phyloP scores from a whole-genome alignment of 2,888 invertebrate species.

The Erpobdella octoculata region DNA sequence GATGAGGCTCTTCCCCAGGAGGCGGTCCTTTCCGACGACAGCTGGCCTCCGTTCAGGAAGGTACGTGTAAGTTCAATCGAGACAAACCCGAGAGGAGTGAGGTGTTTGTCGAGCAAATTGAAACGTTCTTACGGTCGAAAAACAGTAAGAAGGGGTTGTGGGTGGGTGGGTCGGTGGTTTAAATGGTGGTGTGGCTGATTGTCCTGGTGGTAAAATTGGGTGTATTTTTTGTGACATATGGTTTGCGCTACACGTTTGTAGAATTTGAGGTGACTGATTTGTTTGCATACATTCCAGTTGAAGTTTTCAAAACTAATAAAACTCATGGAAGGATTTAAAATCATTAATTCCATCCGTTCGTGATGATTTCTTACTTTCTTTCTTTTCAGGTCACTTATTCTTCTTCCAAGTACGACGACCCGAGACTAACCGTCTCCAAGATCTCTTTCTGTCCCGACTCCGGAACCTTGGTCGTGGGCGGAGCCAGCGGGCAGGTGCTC shows the following conservation, averaged over 20 bases:
- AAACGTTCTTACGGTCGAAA: no score
- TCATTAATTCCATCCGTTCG: neutral
- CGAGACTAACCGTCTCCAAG: conserved; percentile 73
- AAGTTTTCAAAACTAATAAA: no score
- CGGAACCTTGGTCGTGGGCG: conserved; percentile 80
- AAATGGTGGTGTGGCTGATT: no score
- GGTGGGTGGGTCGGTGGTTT: no score
- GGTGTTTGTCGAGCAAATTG: no score
- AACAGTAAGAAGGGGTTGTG: no score
- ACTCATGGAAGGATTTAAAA: no score
- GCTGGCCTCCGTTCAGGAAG: conserved; percentile 91
- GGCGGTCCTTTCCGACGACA: conserved; percentile 60
- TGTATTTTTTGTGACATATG: no score
- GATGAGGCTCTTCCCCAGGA: neutral
- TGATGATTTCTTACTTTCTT: neutral
- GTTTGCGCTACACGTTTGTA: neutral
- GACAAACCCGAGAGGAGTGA: no score
- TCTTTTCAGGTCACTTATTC: conserved; percentile 74
- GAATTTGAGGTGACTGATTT: neutral
- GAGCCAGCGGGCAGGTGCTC: conserved; percentile 87
- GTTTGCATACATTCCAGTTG: no score
- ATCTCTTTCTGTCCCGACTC: conserved; percentile 76
- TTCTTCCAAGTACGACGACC: conserved; percentile 65
- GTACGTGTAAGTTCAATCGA: conserved; percentile 51
- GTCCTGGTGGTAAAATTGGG: no score